Conservation (phyloP, 2,888 invertebrate species). For the Chrysolina haemoptera region DNA sequence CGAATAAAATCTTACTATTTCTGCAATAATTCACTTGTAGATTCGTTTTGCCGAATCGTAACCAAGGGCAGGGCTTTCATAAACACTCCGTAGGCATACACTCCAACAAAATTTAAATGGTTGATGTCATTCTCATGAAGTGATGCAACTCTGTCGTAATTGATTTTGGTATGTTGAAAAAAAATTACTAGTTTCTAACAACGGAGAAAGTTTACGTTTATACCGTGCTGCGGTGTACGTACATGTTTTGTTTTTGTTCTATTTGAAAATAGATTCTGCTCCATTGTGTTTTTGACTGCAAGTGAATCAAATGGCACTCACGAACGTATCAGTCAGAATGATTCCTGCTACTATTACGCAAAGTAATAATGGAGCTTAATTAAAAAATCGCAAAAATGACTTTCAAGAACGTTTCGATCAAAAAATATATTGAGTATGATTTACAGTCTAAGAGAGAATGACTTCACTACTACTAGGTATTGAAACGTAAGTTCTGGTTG, state of each 20-base stretch:
- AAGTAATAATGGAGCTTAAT: too few species aligned
- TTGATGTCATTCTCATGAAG: conserved; percentile 11
- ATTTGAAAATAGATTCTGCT: conserved; percentile 13
- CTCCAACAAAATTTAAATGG: neutral
- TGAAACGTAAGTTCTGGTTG: too few species aligned
- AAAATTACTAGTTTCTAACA: conserved; percentile 12
- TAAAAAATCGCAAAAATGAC: too few species aligned
- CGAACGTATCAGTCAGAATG: too few species aligned
- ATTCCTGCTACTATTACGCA: too few species aligned
- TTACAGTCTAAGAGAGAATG: too few species aligned
- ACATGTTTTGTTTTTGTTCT: conserved; percentile 11
- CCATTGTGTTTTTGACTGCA: conserved; percentile 3
- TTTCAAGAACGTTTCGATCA: too few species aligned
- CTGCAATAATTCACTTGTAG: neutral
- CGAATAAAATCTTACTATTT: neutral
- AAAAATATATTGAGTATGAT: too few species aligned
- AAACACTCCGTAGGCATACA: neutral
- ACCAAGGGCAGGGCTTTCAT: too few species aligned
- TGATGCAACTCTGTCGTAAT: conserved; percentile 13
- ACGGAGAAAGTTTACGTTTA: conserved; percentile 9
- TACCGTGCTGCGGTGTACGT: neutral
- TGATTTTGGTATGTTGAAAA: conserved; percentile 12
- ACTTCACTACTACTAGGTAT: too few species aligned
- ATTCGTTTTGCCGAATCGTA: neutral
- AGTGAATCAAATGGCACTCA: too few species aligned